Evolutionary conservation across 2,888 invertebrate species (phyloP).

Genomic region (Ryuthela nishihirai): DNA sequence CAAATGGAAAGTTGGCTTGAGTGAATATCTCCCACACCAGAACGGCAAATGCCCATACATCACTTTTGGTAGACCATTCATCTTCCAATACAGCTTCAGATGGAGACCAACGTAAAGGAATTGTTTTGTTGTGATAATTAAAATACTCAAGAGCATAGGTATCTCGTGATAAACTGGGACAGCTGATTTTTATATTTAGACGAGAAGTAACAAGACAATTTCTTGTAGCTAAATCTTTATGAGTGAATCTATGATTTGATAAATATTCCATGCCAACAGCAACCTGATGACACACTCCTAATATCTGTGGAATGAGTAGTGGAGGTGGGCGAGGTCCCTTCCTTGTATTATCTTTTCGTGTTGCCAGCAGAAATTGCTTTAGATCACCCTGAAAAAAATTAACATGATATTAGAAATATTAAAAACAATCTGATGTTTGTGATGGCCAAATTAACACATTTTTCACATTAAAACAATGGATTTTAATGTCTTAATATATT

Average conservation of each 20-base stretch:
- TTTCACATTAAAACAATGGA: no score
- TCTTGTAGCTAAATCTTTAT: conserved; percentile 84
- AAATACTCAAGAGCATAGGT: conserved; percentile 87
- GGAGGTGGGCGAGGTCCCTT: conserved; percentile 58
- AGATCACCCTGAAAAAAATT: conserved; percentile 70
- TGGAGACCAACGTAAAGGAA: conserved; percentile 87
- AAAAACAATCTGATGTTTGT: no score
- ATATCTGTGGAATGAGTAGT: conserved; percentile 55
- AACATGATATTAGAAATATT: conserved; percentile 15
- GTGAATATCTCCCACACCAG: conserved; percentile 86
- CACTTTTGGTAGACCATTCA: conserved; percentile 87
- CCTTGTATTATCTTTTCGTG: conserved; percentile 57
- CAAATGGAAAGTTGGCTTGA: conserved; percentile 71
- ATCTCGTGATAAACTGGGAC: conserved; percentile 69
- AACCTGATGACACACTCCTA: conserved; percentile 60
- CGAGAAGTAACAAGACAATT: conserved; percentile 81
- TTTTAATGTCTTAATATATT: no score
- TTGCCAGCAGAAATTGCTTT: conserved; percentile 63
- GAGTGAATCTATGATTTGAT: conserved; percentile 70
- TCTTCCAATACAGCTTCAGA: conserved; percentile 81
- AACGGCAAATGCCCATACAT: conserved; percentile 86
- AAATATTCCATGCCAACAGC: conserved; percentile 77
- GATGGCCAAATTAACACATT: no score
- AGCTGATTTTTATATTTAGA: conserved; percentile 76
- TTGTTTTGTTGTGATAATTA: conserved; percentile 73